Base-by-base conservation (phyloP, 2,113 vertebrate species). In the Artemisiospiza belli region DNA sequence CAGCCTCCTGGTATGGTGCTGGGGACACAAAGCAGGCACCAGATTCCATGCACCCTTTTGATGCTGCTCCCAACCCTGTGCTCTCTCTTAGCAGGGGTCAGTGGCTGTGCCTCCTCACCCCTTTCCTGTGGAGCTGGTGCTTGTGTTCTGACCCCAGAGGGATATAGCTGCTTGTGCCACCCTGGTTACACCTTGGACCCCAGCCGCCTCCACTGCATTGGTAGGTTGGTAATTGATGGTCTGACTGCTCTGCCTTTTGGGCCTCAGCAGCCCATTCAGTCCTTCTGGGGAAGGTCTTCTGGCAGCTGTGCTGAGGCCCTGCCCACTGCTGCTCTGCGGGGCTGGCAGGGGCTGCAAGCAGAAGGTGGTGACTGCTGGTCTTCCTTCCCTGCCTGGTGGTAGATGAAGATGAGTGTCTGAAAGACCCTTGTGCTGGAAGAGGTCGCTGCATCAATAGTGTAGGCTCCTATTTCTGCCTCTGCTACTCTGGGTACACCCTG, bases 341-440 rank as follows among this genome's bases (percentile, higher is more conserved):
- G 54, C 57, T 78, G 68, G 49, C 47, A 18, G 47, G 51, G 43
- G 10, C 47, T 74, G 54, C 63, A 47, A 58, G 49, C 30, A 47
- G 59, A 37, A 10, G 46, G 47, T 54, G 33, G 24, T 91, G 46
- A 93, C 67, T 35, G 13, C 39, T 3, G 18, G 19, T 80, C 35
- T 95, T 64, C 46, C 55, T 68, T 80, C 67, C 22, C 81, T 35
- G 54, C 89, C 66, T 87, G 86, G 9, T 24, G 6, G 9, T 89
- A 99, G 99, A 99, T 97, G 97, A 99, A 87, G 98, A 99, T 5
- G 99, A 99, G 83, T 99, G 99, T 91, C 97, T 98, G 69, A 95
- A 96, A 63, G 97, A 98, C 70, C 98, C 98, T 35, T 99, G 99
- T 59, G 97, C 95, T 35, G 98, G 98, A 61, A 99, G 97, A 92